Conservation (phyloP, 2,888 invertebrate genomes). For the Trachelus stipa region DNA sequence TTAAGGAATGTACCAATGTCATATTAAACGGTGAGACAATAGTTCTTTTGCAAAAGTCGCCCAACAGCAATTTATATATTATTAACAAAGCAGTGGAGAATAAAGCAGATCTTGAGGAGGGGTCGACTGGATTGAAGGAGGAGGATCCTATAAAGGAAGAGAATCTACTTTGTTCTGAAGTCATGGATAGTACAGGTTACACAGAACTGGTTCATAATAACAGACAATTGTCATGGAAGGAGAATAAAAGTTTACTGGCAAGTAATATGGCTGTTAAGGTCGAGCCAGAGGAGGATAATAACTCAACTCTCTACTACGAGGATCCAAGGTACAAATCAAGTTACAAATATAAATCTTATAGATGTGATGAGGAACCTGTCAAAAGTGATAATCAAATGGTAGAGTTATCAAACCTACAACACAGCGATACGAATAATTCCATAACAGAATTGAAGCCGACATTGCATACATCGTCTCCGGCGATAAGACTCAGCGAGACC, state of each 20-base stretch:
- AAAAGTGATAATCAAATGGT: neutral
- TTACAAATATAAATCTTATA: neutral
- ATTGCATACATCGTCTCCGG: neutral
- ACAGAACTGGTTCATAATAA: conserved; percentile 30
- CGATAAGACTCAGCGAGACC: neutral
- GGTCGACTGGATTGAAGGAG: conserved; percentile 25
- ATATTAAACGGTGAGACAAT: conserved; percentile 63
- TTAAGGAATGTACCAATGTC: conserved; percentile 54
- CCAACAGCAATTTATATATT: conserved; percentile 62
- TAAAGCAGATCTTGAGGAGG: conserved; percentile 26
- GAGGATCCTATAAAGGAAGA: neutral
- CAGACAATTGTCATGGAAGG: conserved; percentile 31
- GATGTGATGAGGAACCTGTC: neutral
- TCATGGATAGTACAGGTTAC: conserved; percentile 28
- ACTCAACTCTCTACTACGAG: neutral
- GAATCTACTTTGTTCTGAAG: conserved; percentile 26
- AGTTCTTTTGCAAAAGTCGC: conserved; percentile 58
- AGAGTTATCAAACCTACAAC: neutral
- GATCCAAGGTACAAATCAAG: neutral
- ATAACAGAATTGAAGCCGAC: conserved; percentile 9
- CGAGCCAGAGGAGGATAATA: conserved; percentile 29
- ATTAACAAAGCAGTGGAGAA: conserved; percentile 62
- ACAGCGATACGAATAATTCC: conserved; percentile 10
- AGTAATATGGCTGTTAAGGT: conserved; percentile 24
- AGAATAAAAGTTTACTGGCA: neutral